Conservation (phyloP, 2,113 vertebrate genomes). For the Menura novaehollandiae region DNA sequence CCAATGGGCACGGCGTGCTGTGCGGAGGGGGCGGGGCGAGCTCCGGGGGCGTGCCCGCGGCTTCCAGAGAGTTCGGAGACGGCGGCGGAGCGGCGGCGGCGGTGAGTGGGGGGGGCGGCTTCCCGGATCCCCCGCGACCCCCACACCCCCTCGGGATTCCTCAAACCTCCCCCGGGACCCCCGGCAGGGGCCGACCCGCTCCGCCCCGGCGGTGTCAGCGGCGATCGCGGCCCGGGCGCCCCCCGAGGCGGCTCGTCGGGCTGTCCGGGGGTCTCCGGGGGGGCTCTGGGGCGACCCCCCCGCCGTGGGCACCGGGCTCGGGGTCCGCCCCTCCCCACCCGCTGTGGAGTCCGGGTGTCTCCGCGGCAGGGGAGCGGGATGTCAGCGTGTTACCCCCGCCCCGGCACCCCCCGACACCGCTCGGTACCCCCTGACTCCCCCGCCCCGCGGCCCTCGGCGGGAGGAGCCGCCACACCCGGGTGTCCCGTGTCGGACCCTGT, state of each 20-base stretch:
- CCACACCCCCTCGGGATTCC: neutral
- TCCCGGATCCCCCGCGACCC: neutral
- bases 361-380: neutral
- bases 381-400: neutral
- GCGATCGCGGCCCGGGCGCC: neutral
- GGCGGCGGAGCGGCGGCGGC: neutral
- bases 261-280: neutral
- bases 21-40: neutral
- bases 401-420: too few species aligned
- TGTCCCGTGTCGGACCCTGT: too few species aligned
- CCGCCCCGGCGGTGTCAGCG: neutral
- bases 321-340: too few species aligned
- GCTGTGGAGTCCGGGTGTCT: neutral
- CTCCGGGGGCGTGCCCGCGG: neutral
- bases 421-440: neutral
- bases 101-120: neutral
- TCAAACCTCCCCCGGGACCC: neutral
- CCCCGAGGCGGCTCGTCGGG: neutral
- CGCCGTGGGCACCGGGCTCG: too few species aligned
- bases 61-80: conserved; percentile 7
- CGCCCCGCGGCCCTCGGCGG: neutral
- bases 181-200: neutral
- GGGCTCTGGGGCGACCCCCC: neutral
- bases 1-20: neutral
- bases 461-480: too few species aligned